Evolutionary conservation across 2,797 vertebrate genomes (phyloP).

Genomic region (Coilia nasus): DNA sequence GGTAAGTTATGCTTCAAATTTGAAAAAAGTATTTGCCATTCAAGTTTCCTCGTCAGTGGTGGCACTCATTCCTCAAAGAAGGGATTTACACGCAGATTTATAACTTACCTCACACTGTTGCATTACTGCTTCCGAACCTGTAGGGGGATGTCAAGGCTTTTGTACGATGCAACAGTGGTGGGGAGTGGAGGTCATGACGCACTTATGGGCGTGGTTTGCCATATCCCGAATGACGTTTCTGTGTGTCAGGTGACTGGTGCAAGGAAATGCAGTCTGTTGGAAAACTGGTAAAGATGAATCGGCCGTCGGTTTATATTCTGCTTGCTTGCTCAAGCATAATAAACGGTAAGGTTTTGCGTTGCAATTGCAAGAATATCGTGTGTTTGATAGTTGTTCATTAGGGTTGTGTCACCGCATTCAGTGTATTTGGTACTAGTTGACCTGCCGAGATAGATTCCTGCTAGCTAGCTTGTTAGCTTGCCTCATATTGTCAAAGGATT

Average conservation of each 20-base stretch:
- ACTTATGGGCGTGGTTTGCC: background rate
- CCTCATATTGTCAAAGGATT: no score
- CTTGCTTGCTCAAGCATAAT: constrained; percentile 24
- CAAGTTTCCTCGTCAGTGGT: no score
- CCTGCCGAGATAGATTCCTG: background rate
- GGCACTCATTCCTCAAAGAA: no score
- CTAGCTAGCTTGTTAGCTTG: background rate
- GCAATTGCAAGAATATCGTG: background rate
- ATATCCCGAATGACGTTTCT: constrained; percentile 17
- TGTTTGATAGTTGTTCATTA: background rate
- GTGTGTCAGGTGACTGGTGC: constrained; percentile 42
- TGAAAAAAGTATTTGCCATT: no score
- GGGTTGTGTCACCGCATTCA: background rate
- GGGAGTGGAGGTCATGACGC: background rate
- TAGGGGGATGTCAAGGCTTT: background rate
- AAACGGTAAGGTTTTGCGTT: constrained; percentile 36
- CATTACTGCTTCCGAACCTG: background rate
- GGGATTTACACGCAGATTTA: background rate
- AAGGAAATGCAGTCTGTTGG: constrained; percentile 39
- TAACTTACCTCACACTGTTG: background rate
- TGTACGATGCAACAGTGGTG: background rate
- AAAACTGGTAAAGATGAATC: constrained; percentile 40
- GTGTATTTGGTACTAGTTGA: background rate
- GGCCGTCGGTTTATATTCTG: constrained; percentile 13
- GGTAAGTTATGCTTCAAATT: no score